Evolutionary conservation across 2,888 invertebrate genomes (phyloP).

Genomic region (Oxystoma pomonae): DNA sequence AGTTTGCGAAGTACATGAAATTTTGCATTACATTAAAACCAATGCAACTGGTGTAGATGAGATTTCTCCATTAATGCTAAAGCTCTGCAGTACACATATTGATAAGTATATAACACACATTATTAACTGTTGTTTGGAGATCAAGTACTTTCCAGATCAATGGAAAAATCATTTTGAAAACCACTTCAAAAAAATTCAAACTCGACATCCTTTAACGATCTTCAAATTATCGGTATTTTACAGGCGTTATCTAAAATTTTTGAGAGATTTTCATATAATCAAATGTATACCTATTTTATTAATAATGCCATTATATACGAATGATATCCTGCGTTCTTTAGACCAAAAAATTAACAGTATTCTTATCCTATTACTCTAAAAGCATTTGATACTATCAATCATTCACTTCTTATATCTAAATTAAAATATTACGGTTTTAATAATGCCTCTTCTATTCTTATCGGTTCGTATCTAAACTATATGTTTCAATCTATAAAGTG

Average conservation of each 20-base stretch:
- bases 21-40: not conserved
- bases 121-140: not conserved
- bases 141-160: not conserved
- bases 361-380: not conserved
- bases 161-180: not conserved
- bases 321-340: not conserved
- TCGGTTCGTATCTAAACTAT: no score
- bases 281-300: not conserved
- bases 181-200: no score
- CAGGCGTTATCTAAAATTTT: not conserved
- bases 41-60: not conserved
- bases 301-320: not conserved
- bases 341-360: not conserved
- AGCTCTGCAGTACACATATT: not conserved
- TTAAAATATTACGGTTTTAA: not conserved
- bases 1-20: not conserved
- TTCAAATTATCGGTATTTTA: not conserved
- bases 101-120: conserved; percentile 1
- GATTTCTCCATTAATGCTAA: not conserved
- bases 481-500: not conserved
- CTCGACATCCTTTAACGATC: not conserved
- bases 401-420: not conserved
- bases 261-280: not conserved
- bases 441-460: no score
- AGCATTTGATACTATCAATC: no score